Evolutionary conservation across 2,888 invertebrate species (phyloP), one percentile per base, ranked within the genome.

Genomic region (Watsonalla binaria): DNA sequence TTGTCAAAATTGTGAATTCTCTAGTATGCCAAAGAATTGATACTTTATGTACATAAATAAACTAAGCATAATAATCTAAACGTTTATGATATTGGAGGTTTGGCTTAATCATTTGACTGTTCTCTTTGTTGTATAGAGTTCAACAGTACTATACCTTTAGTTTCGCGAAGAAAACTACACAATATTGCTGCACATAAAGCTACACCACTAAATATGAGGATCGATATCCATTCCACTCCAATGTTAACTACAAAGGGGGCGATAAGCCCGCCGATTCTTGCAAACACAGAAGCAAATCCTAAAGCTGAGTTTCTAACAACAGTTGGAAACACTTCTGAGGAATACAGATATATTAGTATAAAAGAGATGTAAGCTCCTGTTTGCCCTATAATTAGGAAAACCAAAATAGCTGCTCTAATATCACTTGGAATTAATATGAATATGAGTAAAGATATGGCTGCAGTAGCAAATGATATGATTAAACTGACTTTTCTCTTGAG

Each of bases 281-380:
- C 94, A 68, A 93, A 93, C 81, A 93, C 92, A 1, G 94, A 94
- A 54, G 93, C 92, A 42, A 93, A 90, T n/a, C 95, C 96, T 67
- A 96, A 93, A 0, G 95, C 96, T 45, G 95, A 93, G 76, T 96
- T 96, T 60, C 96, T 90, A 5, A 96, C 92, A 5, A 95, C 93
- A 0, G 96, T 96, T 0, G 96, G 96, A 72, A 95, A 96, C 45
- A 96, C 81, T 84, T 96, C 96, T 0, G 95, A 94, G 6, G 95
- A 93, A 76, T 93, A 96, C 15, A 96, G 92, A 75, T 94, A 95
- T 35, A 93, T 86, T 54, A 93, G 92, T 2, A 93, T 92, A 69
- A 95, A 95, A 0, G 93, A 90, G 11, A 92, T 92, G 7, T 94
- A 93, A 54, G 95, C 93, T 6, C 96, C 96, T 65, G 95, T 93